Evolutionary conservation across 1,140 invertebrate genomes (phyloP), one percentile per base, ranked within the genome.

Genomic region (Trachymyrmex cornetzi): DNA sequence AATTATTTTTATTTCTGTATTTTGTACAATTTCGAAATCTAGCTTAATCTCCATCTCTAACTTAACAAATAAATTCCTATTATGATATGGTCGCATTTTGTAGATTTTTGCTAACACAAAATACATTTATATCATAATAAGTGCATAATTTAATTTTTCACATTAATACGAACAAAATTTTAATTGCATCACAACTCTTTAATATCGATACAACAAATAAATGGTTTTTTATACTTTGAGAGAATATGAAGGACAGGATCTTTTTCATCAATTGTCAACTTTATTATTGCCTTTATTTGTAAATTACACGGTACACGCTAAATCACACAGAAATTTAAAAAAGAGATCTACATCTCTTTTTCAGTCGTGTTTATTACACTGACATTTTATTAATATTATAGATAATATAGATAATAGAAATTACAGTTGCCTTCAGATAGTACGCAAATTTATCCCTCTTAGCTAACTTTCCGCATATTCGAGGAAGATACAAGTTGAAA

Each of bases 351-450:
- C n/a, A 6, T 80, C 22, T 67, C 16, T 55, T 19, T 5, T 38
- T n/a, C 22, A 57, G 11, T 4, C 24, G 7, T 44, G 16, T 44
- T 80, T 69, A 57, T 27, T 48, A 63, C 3, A 55, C 5, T 69
- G n/a, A 69, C 30, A 24, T 80, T 79, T 79, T 66, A 66, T 80
- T 80, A 44, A 44, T 2, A 80, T 22, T 80, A 63, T 67, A 30
- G 61, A 53, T 66, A 16, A 53, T 80, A 63, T 67, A 30, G 61
- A 53, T 66, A 16, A 53, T 9, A 22, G 11, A 27, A 77, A 27
- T 27, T 19, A 44, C 9, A 27, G 16, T 38, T 72, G 48, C 24
- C 69, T 72, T 72, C 69, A 72, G 48, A 53, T 22, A 48, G 12
- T 71, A 38, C 11, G 6, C 2, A 9, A 44, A 50, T 44, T 48